These are phyloP conservation scores for Caenorhabditis plicata DNA, from an alignment of 2,888 invertebrate species.

Conservation along the genomic window DNA sequence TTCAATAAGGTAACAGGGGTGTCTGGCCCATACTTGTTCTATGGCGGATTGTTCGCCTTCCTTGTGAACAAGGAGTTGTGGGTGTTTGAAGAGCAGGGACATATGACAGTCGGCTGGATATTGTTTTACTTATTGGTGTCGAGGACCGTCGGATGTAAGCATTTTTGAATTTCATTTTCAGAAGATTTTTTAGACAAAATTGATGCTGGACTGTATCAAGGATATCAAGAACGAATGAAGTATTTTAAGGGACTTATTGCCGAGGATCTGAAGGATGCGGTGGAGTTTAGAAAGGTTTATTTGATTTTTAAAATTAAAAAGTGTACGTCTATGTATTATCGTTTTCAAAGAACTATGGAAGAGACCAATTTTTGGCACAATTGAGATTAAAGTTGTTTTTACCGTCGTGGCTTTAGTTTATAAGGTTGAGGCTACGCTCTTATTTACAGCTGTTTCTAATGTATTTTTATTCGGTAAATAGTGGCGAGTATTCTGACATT, in stretches of 20 bases:
- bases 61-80: constrained; percentile 90
- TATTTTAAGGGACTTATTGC: constrained; percentile 59
- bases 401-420: too few species aligned
- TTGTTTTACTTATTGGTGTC: constrained; percentile 57
- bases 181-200: constrained; percentile 42
- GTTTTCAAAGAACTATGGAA: too few species aligned
- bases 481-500: too few species aligned
- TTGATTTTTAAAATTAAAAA: background rate
- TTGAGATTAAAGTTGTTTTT: too few species aligned
- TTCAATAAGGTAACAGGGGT: constrained; percentile 90
- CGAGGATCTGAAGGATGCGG: constrained; percentile 62
- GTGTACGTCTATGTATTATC: too few species aligned
- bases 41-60: constrained; percentile 79
- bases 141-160: constrained; percentile 54
- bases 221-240: constrained; percentile 49
- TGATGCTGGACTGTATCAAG: constrained; percentile 52
- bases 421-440: too few species aligned
- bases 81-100: constrained; percentile 83
- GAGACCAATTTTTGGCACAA: too few species aligned
- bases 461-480: too few species aligned
- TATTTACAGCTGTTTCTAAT: too few species aligned
- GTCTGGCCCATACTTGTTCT: constrained; percentile 87
- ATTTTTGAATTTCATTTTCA: background rate
- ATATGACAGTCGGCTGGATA: constrained; percentile 60
- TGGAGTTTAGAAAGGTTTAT: constrained; percentile 61